Conservation (phyloP, 1,140 invertebrate genomes). For the Hypothenemus hampei region DNA sequence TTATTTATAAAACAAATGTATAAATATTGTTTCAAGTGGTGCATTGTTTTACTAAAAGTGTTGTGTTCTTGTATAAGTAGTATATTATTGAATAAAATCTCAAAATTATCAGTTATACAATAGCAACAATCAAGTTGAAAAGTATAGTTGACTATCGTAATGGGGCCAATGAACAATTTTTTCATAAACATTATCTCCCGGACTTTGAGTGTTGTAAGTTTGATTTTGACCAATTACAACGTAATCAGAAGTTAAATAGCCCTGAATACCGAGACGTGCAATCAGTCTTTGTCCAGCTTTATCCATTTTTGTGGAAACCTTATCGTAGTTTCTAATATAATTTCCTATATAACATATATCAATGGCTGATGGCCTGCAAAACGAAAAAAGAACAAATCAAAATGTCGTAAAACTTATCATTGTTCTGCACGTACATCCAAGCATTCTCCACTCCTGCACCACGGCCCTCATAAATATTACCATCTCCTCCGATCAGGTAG, state of each 20-base stretch:
- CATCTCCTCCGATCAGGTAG: conserved; percentile 65
- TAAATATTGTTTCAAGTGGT: too few species aligned
- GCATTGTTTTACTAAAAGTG: too few species aligned
- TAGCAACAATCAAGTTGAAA: conserved; percentile 3
- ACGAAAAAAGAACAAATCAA: background rate
- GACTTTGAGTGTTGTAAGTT: conserved; percentile 38
- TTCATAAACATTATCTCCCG: conserved; percentile 37
- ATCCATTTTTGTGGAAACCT: conserved; percentile 42
- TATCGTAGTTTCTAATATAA: conserved; percentile 38
- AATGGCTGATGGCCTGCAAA: conserved; percentile 48
- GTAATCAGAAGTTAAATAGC: conserved; percentile 41
- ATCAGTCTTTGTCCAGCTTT: conserved; percentile 43
- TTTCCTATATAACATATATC: conserved; percentile 50
- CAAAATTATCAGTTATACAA: too few species aligned
- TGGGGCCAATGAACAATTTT: conserved; percentile 37
- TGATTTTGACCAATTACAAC: conserved; percentile 48
- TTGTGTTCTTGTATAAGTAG: too few species aligned
- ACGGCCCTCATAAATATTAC: conserved; percentile 57
- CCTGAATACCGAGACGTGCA: conserved; percentile 37
- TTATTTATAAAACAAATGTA: too few species aligned
- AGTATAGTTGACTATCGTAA: conserved; percentile 25
- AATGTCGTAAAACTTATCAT: background rate
- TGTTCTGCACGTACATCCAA: conserved; percentile 16
- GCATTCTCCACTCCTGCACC: conserved; percentile 54
- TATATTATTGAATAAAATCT: too few species aligned